phyloP scores from a whole-genome alignment of 2,113 vertebrate species.

The Cyprinus carpio region DNA sequence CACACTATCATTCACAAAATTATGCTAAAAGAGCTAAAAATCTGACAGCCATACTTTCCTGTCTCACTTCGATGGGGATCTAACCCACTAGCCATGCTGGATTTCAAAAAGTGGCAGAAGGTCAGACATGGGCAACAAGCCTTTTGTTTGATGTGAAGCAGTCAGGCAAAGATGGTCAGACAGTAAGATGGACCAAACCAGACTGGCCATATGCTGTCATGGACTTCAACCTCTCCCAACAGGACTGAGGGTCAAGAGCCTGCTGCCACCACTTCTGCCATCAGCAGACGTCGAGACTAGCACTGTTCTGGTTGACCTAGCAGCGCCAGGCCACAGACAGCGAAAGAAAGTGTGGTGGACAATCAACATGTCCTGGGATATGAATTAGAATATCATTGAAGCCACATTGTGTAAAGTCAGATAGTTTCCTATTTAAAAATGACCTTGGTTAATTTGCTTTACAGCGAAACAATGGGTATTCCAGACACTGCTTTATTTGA shows the following conservation, averaged over 20 bases:
- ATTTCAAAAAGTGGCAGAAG: slow-evolving; percentile 54
- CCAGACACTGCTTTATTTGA: slow-evolving; percentile 7
- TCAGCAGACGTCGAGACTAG: slow-evolving; percentile 53
- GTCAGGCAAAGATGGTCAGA: slow-evolving; percentile 70
- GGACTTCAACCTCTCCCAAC: slow-evolving; percentile 61
- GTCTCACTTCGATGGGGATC: not conserved
- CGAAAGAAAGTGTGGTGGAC: slow-evolving; percentile 7
- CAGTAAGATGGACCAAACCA: slow-evolving; percentile 71
- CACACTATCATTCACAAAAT: not conserved
- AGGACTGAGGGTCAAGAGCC: slow-evolving; percentile 65
- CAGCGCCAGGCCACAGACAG: slow-evolving; percentile 14
- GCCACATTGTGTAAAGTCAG: not conserved
- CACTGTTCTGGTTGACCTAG: slow-evolving; percentile 45
- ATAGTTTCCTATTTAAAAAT: not conserved
- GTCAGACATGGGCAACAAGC: slow-evolving; percentile 54
- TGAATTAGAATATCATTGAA: not conserved
- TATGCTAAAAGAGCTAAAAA: slow-evolving; percentile 11
- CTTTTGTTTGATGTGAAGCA: slow-evolving; percentile 65
- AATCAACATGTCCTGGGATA: not conserved
- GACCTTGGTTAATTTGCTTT: not conserved
- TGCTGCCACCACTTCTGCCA: slow-evolving; percentile 74
- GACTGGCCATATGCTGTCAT: slow-evolving; percentile 73
- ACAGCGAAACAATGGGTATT: not conserved
- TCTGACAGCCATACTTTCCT: slow-evolving; percentile 24
- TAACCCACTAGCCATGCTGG: slow-evolving; percentile 38